Base-by-base conservation (phyloP, 2,888 invertebrate species). In the Stenurella melanura region DNA sequence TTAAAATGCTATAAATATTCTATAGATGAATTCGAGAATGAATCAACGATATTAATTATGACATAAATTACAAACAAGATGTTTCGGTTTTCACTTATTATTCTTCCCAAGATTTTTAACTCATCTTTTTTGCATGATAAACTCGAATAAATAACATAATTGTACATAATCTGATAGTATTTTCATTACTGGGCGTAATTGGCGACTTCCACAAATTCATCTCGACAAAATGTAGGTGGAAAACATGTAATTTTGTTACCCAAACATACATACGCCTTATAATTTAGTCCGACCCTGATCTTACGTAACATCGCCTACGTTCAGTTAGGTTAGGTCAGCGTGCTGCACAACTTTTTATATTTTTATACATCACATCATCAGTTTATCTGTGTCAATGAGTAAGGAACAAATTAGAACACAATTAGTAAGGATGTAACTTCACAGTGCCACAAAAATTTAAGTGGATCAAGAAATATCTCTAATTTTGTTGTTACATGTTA, bases 251-350 rank as follows among this genome's bases (percentile, higher is more conserved):
- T n/a, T 50, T 50, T 50, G 1, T 26, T 26, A 3, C 21, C n/a
- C 15, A 15, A 15, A 1, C 15, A 58, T 12, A 58, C 15, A 58
- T 11, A 58, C 19, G 58, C 10, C 19, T 68, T 57, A 11, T 56
- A 17, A 30, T n/a, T 34, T 26, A 56, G 57, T 12, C 26, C 54
- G 57, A 30, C 56, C 34, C 30, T 68, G 68, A 15, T 26, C 26
- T 57, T 68, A 68, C 57, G 34, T 56, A 68, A 68, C 26, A 21
- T 57, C 30, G 15, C 57, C 68, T 30, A 57, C 56, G 10, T 56
- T 56, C 15, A n/a, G 26, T 68, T 68, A 57, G 68, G 68, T 57
- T 54, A 68, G 68, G 30, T 56, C 26, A 56, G 68, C 9, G 6
- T 19, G 66, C 21, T 66, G 42, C 42, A 54, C 12, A 67, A 67